Evolutionary conservation across 2,797 vertebrate species (phyloP), one percentile per base, ranked within the genome.

Genomic region (Mallotus villosus): DNA sequence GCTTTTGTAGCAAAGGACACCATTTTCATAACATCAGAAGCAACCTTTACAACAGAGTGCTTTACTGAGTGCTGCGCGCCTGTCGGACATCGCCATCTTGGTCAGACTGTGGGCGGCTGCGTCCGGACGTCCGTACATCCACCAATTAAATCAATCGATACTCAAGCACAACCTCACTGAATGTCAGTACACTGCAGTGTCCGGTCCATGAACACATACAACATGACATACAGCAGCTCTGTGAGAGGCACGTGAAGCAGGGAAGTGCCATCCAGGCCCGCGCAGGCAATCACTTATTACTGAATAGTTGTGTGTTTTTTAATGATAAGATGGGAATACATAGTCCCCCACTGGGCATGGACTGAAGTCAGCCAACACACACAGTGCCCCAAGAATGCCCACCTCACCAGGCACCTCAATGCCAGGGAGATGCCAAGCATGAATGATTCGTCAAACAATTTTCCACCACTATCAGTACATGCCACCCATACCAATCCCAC

Each of bases 1-100:
- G 81, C 89, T 74, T 90, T 86, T 85, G 63, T 76, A 72, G 85
- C 82, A 81, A 77, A 82, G 80, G 67, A 79, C 64, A 77, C 72
- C 69, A 81, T 71, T 72, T 67, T 19, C 24, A 66, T 75, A 67
- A 69, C 80, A 84, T 87, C 80, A 77, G 78, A 83, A 78, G 85
- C 82, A 71, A 78, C 22, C 19, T n/a, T 1, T 12, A 0, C 16
- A 72, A 76, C 61, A 34, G 67, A 81, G 32, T 34, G 32, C 37
- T n/a, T 51, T 67, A 63, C 76, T 8, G 71, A 80, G 77, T 81
- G 25, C 76, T 46, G 70, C 81, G 78, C 78, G 62, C 68, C 75
- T 51, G 1, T 21, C 22, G 71, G 81, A 71, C 65, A 57, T 74
- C 27, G 68, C 68, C 61, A 67, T 70, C 25, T 62, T 71, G 7